Percentiles rank a stretch among this genome's conserved stretches.
Evolutionary conservation across 2,797 vertebrate genomes (phyloP).

Genomic region (Molossus alvarezi): DNA sequence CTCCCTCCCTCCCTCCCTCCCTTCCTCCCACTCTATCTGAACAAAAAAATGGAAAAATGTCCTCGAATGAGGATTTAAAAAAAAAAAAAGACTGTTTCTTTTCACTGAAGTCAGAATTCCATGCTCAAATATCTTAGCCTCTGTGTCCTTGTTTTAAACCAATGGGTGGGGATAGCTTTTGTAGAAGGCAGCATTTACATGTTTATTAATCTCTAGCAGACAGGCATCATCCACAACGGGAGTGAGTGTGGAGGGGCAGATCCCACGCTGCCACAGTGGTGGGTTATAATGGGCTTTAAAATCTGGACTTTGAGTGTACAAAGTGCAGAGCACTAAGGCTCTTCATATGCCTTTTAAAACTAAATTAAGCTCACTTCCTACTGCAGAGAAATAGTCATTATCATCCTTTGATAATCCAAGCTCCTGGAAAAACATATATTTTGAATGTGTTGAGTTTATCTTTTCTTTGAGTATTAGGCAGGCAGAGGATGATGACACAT

Average conservation of each 20-base stretch:
- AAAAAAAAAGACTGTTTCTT: not conserved
- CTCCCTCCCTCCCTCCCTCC: too few relatives aligned
- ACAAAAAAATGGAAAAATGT: too few relatives aligned
- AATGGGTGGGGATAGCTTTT: not conserved
- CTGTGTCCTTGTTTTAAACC: not conserved
- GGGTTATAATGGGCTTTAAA: not conserved
- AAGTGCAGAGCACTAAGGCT: not conserved
- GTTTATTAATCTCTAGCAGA: not conserved
- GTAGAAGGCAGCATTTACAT: not conserved
- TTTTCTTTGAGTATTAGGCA: not conserved
- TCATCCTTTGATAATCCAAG: constrained; percentile 6
- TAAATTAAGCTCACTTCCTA: not conserved
- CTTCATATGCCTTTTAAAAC: not conserved
- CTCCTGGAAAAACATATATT: not conserved
- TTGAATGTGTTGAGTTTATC: not conserved
- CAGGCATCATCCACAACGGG: not conserved
- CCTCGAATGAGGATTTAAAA: too few relatives aligned
- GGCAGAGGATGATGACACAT: not conserved
- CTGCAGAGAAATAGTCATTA: not conserved
- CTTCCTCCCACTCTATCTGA: too few relatives aligned
- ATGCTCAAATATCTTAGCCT: not conserved
- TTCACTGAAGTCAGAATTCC: not conserved
- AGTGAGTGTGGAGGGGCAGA: not conserved
- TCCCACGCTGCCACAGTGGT: not conserved
- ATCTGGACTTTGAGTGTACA: not conserved